Evolutionary conservation across 2,888 invertebrate genomes (phyloP).

Genomic region (Protophormia terraenovae): DNA sequence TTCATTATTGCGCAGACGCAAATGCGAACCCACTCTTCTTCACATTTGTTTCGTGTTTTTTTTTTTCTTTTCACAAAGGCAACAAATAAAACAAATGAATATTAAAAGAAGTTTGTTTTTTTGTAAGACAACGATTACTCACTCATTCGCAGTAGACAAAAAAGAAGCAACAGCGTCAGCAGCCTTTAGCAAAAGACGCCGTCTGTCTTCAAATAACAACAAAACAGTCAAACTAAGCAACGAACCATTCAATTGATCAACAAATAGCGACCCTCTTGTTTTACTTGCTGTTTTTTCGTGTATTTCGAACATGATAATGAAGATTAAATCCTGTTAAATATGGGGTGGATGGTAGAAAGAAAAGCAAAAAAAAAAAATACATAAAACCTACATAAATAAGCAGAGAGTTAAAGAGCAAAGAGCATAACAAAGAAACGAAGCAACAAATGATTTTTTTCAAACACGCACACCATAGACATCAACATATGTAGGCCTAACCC

Average conservation of each 20-base stretch:
- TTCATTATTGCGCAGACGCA: conserved; percentile 66
- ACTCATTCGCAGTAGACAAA: conserved; percentile 30
- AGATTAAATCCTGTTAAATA: conserved; percentile 64
- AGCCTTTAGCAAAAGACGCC: conserved; percentile 30
- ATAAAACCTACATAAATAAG: not conserved
- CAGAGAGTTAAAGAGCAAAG: not conserved
- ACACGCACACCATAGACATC: not conserved
- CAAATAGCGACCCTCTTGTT: conserved; percentile 52
- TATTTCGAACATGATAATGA: conserved; percentile 53
- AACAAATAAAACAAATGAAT: conserved; percentile 36
- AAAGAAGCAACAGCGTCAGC: conserved; percentile 28
- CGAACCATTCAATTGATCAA: conserved; percentile 39
- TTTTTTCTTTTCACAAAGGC: conserved; percentile 19
- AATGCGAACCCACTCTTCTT: conserved; percentile 67
- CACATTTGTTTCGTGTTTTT: no score
- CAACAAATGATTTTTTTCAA: conserved; percentile 34
- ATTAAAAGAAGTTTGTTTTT: conserved; percentile 32
- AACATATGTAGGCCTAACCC: not conserved
- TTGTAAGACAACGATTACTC: conserved; percentile 43
- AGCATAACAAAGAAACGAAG: not conserved
- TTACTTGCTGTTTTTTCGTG: conserved; percentile 8
- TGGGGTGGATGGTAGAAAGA: conserved; percentile 60
- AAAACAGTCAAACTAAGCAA: conserved; percentile 15
- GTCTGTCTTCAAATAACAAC: conserved; percentile 29
- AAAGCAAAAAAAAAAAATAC: not conserved